Evolutionary conservation across 2,797 vertebrate species (phyloP).

Genomic region (Stomatorhinus walkeri): DNA sequence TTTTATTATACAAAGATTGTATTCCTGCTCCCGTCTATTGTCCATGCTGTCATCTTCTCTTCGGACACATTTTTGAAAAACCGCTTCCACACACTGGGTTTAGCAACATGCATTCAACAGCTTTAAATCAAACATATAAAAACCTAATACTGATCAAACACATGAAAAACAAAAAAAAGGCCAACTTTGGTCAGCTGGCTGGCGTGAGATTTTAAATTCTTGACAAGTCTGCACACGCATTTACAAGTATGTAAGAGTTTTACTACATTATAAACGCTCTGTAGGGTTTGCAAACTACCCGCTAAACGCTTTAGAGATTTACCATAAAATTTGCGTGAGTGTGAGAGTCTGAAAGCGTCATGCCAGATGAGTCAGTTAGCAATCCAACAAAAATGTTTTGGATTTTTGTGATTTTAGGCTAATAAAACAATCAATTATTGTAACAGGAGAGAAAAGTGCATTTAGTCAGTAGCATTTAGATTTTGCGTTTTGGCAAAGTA

Average conservation of each 20-base stretch:
- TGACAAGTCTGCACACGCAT: not conserved
- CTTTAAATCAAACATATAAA: not conserved
- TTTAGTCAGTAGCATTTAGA: constrained; percentile 7
- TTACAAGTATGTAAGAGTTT: not conserved
- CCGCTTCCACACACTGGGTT: not conserved
- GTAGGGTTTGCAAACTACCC: not conserved
- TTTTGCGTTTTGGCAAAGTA: constrained; percentile 35
- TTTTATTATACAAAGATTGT: not conserved
- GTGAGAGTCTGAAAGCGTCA: not conserved
- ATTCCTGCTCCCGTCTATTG: not conserved
- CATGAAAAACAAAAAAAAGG: not conserved
- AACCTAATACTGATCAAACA: not conserved
- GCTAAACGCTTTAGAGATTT: not conserved
- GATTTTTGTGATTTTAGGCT: not conserved
- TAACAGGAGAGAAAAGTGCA: not conserved
- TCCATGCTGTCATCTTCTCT: not conserved
- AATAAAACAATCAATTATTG: not conserved
- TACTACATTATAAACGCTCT: not conserved
- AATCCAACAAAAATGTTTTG: not conserved
- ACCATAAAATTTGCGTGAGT: not conserved
- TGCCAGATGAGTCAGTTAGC: not conserved
- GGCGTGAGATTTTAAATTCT: not conserved
- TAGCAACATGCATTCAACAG: not conserved
- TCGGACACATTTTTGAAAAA: not conserved
- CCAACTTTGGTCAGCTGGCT: not conserved